These are phyloP conservation scores for Penaeus vannamei DNA, from an alignment of 1,140 invertebrate genomes.

Conservation along the genomic window DNA sequence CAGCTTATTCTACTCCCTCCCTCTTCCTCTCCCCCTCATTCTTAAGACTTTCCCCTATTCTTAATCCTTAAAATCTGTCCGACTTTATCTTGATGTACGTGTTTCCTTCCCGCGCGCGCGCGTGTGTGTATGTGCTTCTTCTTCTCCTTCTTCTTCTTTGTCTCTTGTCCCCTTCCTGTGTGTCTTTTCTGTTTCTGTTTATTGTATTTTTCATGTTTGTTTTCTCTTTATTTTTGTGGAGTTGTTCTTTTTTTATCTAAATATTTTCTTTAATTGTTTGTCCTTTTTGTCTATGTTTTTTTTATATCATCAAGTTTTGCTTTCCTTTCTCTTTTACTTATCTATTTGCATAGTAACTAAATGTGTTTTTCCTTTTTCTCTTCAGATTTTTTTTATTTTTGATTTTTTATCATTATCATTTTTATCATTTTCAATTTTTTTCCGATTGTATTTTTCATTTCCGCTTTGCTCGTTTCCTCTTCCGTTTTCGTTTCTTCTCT, in stretches of 20 bases:
- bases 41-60: no score
- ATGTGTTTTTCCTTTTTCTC: neutral
- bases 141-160: neutral
- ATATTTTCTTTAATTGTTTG: neutral
- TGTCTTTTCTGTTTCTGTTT: no score
- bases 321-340: neutral
- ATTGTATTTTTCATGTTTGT: no score
- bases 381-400: neutral
- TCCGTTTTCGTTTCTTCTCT: neutral
- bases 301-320: neutral
- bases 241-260: no score
- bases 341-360: neutral
- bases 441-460: neutral
- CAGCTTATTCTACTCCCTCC: no score
- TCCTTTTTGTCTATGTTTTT: neutral
- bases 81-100: no score
- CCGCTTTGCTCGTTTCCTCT: neutral
- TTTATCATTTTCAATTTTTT: neutral
- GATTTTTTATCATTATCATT: neutral
- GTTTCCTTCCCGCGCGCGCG: no score
- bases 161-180: neutral
- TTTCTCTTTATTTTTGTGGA: no score
- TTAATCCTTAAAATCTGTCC: no score
- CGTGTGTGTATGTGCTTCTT: no score
- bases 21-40: no score